phyloP scores from a whole-genome alignment of 1,140 invertebrate genomes.

The Pseudoatta argentina region DNA sequence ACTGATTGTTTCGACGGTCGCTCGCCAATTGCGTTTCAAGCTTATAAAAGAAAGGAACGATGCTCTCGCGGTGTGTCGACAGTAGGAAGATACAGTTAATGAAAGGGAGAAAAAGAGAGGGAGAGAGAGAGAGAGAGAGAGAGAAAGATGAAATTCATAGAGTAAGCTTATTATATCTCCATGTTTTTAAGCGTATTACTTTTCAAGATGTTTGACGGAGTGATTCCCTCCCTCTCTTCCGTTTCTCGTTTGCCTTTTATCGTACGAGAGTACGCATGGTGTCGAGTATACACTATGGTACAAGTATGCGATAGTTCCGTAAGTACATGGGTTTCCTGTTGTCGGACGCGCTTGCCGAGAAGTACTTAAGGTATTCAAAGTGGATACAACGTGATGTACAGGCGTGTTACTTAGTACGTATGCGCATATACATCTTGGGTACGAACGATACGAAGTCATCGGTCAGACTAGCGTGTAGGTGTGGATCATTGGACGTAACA shows the following conservation, averaged over 20 bases:
- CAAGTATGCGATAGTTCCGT: slow-evolving; percentile 34
- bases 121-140: background rate
- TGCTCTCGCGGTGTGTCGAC: slow-evolving; percentile 52
- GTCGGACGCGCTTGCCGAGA: slow-evolving; percentile 54
- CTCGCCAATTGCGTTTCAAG: slow-evolving; percentile 38
- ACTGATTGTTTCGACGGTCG: slow-evolving; percentile 60
- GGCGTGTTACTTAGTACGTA: slow-evolving; percentile 57
- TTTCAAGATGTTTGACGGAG: slow-evolving; percentile 63
- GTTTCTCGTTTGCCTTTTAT: slow-evolving; percentile 30
- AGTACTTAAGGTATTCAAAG: slow-evolving; percentile 40
- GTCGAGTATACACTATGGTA: slow-evolving; percentile 11
- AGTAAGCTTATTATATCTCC: slow-evolving; percentile 58
- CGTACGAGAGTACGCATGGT: slow-evolving; percentile 27
- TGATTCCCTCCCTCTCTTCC: slow-evolving; percentile 35
- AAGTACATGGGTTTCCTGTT: slow-evolving; percentile 69
- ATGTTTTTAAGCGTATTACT: slow-evolving; percentile 72
- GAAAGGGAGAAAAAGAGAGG: slow-evolving; percentile 23
- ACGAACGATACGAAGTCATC: slow-evolving; percentile 52
- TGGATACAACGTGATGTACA: slow-evolving; percentile 65
- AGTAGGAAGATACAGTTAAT: slow-evolving; percentile 67
- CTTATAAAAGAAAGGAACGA: slow-evolving; percentile 73
- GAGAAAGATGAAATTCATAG: slow-evolving; percentile 36
- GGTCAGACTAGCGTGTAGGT: slow-evolving; percentile 59
- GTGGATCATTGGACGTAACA: slow-evolving; percentile 53
- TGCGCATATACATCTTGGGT: slow-evolving; percentile 43